A percentile compares a stretch with the other conserved stretches of the same genome.
Conservation (phyloP, 64 coral and sea anemone species). For the Pocillopora damicornis region DNA sequence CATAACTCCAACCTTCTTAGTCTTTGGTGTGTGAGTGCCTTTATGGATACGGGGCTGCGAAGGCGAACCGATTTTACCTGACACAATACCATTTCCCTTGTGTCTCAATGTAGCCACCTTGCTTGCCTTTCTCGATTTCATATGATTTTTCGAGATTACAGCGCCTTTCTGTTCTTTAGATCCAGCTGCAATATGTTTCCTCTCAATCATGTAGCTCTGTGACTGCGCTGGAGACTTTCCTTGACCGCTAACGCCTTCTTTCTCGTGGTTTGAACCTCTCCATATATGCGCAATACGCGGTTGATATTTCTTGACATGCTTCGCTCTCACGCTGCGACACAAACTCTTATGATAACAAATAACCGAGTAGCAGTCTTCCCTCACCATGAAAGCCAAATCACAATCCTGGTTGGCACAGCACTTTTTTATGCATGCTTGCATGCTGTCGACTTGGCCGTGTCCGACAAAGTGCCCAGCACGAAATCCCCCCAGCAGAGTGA, state of each 20-base stretch:
- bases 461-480: constrained; percentile 69
- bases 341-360: constrained; percentile 57
- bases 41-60: not conserved
- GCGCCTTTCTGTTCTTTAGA: too few relatives aligned
- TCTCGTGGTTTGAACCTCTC: constrained; percentile 13
- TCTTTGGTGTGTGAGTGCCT: not conserved
- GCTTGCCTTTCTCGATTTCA: not conserved
- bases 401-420: constrained; percentile 70
- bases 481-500: constrained; percentile 76
- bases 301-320: constrained; percentile 34
- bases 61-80: not conserved
- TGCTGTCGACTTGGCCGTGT: constrained; percentile 70
- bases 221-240: not conserved
- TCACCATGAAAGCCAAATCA: constrained; percentile 80
- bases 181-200: too few relatives aligned
- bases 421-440: constrained; percentile 75
- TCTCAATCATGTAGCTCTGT: not conserved
- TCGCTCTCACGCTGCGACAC: constrained; percentile 50
- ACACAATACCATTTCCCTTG: not conserved
- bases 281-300: constrained; percentile 49
- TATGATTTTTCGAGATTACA: too few relatives aligned
- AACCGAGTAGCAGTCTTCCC: constrained; percentile 73
- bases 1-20: not conserved
- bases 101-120: not conserved
- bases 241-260: not conserved